Base-by-base conservation (phyloP, 2,113 vertebrate genomes). In the Hemiprocne comata region DNA sequence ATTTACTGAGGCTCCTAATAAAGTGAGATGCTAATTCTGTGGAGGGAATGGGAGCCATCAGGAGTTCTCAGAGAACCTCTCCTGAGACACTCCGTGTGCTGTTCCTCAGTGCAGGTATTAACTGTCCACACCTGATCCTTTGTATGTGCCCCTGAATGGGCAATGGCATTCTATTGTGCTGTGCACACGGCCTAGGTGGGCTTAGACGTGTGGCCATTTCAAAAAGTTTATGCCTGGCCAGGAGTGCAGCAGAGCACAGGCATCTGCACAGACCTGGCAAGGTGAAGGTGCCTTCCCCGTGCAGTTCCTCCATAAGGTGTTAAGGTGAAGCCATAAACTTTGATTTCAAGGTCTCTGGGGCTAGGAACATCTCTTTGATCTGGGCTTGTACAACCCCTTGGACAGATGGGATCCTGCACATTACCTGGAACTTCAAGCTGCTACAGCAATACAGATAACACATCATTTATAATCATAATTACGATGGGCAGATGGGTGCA, bases 261-360 rank as follows among this genome's bases (percentile, higher is more conserved):
- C 28, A 53, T n/a, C 42, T 54, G 29, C 66, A 69, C 17, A 42
- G 36, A 11, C 3, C 29, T 58, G 36, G 70, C 29, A 34, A 29
- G 17, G 8, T 11, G 3, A 24, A 21, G 25, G 3, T 58, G 17
- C 12, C 20, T 73, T 78, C 26, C 29, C 53, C 11, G 19, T 26
- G 17, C 1, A 0, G 25, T 64, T 77, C 54, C 48, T 73, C 60
- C 2, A 2, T 42, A 26, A 46, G 24, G 12, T 0, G 0, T 36
- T 70, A 31, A 14, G 7, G 7, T 54, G 33, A 50, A 76, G 9
- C 40, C n/a, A 25, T 48, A 23, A 64, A 44, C 29, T 51, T 77
- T 53, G 26, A 69, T 78, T 90, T 60, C 72, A 83, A 69, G 72
- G 36, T 31, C 26, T 79, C 51, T 40, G 24, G 4, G 15, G 20